Base-by-base conservation (phyloP, 2,888 invertebrate genomes). In the Hoplodrina ambigua region DNA sequence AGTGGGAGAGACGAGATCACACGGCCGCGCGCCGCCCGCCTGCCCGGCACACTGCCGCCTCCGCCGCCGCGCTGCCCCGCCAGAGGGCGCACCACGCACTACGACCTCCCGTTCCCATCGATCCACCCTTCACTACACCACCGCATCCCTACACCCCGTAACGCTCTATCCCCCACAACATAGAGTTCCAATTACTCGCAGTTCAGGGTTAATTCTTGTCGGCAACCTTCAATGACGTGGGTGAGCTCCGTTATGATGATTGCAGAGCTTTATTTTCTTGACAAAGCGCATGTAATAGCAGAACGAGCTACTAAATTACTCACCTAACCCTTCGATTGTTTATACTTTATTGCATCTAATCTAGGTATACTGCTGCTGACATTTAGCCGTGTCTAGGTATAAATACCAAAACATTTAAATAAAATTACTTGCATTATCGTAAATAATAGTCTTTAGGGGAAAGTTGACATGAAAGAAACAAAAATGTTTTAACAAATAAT, bases 401-500 rank as follows among this genome's bases (percentile, higher is more conserved):
- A 25, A 25, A 54, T n/a, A 44, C 4, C 2, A 56, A 15, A 58
- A 7, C 15, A 53, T 4, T 61, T 41, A 0, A 50, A 50, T 20
- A 33, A 53, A 57, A 53, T 17, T 17, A 44, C n/a, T 19, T 44
- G 13, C 7, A 49, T 44, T n/a, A 4, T n/a, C 20, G 8, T 37
- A 44, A 68, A 53, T 13, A 15, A 55, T 41, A 50, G 30, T 15
- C 0, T 58, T 41, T 33, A 44, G 54, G 17, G 15, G 15, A 60
- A 49, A 33, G 13, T 20, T 37, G 5, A 33, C 1, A 37, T 10
- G 11, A 20, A 67, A 54, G 78, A 73, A 72, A 85, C 78, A 54
- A 61, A 68, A n/a, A 46, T 41, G 41, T 63, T 71, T 69, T 88
- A 93, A 93, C 94, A 93, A 94, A 94, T 91, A 91, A 92, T 91